Base-by-base conservation (phyloP, 2,797 vertebrate genomes). In the Onychomys leucogaster region DNA sequence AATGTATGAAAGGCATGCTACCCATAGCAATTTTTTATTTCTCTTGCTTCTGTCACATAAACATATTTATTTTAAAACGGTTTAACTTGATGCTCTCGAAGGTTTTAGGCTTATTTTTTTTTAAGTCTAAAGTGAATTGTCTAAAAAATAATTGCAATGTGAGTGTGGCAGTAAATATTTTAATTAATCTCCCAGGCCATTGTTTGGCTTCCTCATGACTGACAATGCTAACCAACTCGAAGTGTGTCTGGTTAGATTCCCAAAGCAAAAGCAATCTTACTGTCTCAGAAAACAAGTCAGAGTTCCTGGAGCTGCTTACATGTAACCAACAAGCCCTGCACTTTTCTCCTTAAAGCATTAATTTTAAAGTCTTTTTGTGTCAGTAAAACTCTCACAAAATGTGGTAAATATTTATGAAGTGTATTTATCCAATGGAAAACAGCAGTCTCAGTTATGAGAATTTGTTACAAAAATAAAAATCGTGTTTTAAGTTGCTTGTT, bases 121-220 rank as follows among this genome's bases (percentile, higher is more conserved):
- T 25, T 85, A 90, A 57, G 89, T 88, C 69, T 61, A 84, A 95
- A 95, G 29, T 67, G 84, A 92, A 80, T 2, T 91, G 13, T 25
- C 52, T 52, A 49, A 41, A 41, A 29, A 81, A 32, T 41, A 63
- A 65, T 19, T 55, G 63, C 46, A 59, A 19, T 37, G 27, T 37
- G 13, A 96, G 10, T 21, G 17, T 89, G 0, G 65, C 67, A 81
- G 81, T 89, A 85, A 21, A 21, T 16, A 65, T 88, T 96, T 92
- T 81, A 91, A 92, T 84, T 49, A 71, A 85, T 89, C 71, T 92
- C 13, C 78, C 34, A 63, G 14, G 5, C 87, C 87, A 5, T 87
- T 78, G 5, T 71, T 88, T 93, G 90, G 83, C 25, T 55, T 84
- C 29, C 17, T 0, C 80, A 46, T 59, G 11, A 85, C 82, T 93